Conservation (phyloP, 2,113 vertebrate species). For the Bettongia penicillata region DNA sequence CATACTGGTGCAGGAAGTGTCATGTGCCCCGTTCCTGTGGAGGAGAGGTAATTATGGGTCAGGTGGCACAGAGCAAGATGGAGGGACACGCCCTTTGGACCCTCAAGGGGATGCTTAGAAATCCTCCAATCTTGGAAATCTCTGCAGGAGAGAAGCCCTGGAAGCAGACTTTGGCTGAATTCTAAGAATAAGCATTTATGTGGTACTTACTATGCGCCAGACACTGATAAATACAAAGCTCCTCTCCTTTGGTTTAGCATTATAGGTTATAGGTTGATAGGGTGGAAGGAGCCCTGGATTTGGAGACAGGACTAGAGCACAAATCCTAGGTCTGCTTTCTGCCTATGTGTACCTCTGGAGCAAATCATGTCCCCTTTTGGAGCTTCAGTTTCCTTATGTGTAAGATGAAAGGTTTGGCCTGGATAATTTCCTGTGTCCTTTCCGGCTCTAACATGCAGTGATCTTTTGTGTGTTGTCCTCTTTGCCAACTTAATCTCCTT, state of each 20-base stretch:
- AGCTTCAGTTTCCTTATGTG: background rate
- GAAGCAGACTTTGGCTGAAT: background rate
- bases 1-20: background rate
- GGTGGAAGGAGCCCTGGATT: background rate
- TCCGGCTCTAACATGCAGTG: background rate
- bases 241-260: background rate
- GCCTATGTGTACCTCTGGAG: background rate
- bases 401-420: background rate
- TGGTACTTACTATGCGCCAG: background rate
- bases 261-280: background rate
- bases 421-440: background rate
- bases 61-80: background rate
- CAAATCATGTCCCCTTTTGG: background rate
- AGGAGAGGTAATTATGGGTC: background rate
- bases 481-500: background rate
- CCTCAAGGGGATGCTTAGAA: background rate
- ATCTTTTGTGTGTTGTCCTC: background rate
- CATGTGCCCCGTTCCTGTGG: background rate
- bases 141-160: background rate
- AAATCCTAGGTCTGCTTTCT: background rate
- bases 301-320: background rate
- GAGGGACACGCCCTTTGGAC: background rate
- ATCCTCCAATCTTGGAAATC: background rate
- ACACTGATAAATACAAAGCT: background rate
- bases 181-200: background rate